Evolutionary conservation across 2,888 invertebrate genomes (phyloP).

Genomic region (Lutraria lutraria): DNA sequence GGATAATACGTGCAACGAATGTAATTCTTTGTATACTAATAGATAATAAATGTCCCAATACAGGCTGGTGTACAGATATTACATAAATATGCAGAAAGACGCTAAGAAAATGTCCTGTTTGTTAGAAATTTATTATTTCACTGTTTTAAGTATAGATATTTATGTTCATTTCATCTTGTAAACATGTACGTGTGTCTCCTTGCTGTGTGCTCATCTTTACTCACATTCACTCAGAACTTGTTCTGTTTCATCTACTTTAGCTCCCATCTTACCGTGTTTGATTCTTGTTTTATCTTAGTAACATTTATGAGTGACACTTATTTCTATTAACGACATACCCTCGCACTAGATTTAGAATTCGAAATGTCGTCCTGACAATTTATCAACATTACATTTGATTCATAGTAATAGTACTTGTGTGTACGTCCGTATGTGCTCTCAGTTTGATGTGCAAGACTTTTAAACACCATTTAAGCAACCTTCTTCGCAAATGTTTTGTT

Average conservation of each 20-base stretch:
- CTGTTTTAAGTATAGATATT: too few species aligned
- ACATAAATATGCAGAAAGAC: too few species aligned
- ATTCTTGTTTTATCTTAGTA: background rate
- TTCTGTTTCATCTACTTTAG: background rate
- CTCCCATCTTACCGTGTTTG: conserved; percentile 3
- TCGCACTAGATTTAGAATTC: background rate
- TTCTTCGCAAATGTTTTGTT: background rate
- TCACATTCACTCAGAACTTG: background rate
- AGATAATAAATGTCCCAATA: too few species aligned
- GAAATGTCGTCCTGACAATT: background rate
- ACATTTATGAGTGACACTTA: background rate
- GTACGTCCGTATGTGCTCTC: background rate
- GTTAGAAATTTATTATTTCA: too few species aligned
- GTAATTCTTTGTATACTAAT: too few species aligned
- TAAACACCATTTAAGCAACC: background rate
- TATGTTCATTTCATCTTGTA: too few species aligned
- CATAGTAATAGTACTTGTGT: background rate
- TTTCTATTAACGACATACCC: background rate
- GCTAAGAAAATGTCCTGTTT: too few species aligned
- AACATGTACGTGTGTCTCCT: background rate
- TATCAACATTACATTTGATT: background rate
- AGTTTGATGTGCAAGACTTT: background rate
- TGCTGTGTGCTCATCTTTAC: background rate
- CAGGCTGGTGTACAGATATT: too few species aligned
- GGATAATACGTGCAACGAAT: too few species aligned